Evolutionary conservation across 2,888 invertebrate genomes (phyloP), one percentile per base, ranked within the genome.

Genomic region (Mythimna lalbum): DNA sequence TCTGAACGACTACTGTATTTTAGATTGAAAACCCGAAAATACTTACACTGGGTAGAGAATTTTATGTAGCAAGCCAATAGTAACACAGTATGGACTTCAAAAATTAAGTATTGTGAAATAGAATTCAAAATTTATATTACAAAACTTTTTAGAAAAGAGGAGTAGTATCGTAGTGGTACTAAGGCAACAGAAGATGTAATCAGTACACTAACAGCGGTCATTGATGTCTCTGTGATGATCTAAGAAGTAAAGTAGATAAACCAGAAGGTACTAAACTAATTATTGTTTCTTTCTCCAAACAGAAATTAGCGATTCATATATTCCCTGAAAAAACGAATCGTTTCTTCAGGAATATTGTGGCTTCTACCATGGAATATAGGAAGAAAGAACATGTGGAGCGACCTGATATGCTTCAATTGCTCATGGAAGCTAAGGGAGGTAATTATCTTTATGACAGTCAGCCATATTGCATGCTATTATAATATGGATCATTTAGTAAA

Each of bases 331-430:
- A 83, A 10, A 85, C 81, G 0, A 84, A 84, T 1, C 59, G 79
- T 0, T 93, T 94, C 82, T 93, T 94, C 69, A 87, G 76, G 5
- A 78, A 89, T 2, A 78, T 92, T 1, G 91, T 94, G 0, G 61
- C 81, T 1, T 84, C 82, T 1, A 96, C 96, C 0, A 93, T 97
- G 55, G 91, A 92, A 56, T 86, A 90, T 4, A 91, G 97, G n/a
- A 92, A 94, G 61, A 91, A 94, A 49, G 88, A 96, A 47, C 92
- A 93, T 0, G 92, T 96, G 7, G 90, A 95, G 3, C 86, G 97
- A 68, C 96, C 96, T 0, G 97, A 97, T 81, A 96, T 97, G 96
- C 94, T 97, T 14, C 96, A 97, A 68, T 82, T 97, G 2, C 78
- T 97, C 19, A 93, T 97, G 92, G 96, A 96, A 69, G 91, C 93